These are phyloP conservation scores for Scaeva pyrastri DNA, from an alignment of 2,888 invertebrate species.

Conservation along the genomic window DNA sequence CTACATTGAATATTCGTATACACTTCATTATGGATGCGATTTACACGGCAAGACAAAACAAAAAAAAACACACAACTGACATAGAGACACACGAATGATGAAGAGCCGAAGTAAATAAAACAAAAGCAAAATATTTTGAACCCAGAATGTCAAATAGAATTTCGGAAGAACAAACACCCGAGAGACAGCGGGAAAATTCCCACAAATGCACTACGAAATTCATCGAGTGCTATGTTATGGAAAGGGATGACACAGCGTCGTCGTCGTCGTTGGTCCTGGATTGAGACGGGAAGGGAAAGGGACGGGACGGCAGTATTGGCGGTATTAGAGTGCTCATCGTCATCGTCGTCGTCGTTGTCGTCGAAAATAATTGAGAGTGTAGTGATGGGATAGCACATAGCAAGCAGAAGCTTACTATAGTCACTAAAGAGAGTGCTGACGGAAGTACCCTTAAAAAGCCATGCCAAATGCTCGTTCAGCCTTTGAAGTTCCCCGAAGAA, in stretches of 20 bases:
- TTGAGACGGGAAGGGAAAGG: background rate
- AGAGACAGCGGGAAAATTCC: slow-evolving; percentile 63
- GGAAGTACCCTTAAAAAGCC: slow-evolving; percentile 66
- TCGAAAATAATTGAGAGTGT: slow-evolving; percentile 14
- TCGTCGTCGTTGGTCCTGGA: background rate
- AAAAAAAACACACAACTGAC: slow-evolving; percentile 7
- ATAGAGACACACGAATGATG: slow-evolving; percentile 18
- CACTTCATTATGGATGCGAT: slow-evolving; percentile 72
- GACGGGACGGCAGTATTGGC: background rate
- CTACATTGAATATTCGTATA: slow-evolving; percentile 68
- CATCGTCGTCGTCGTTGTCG: background rate
- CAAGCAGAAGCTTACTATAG: slow-evolving; percentile 53
- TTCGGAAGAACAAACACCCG: slow-evolving; percentile 64
- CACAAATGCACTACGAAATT: slow-evolving; percentile 69
- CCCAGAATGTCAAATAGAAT: slow-evolving; percentile 72
- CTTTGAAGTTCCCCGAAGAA: slow-evolving; percentile 59
- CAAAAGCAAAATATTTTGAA: slow-evolving; percentile 35
- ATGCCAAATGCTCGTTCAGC: slow-evolving; percentile 48
- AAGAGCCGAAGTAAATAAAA: slow-evolving; percentile 22
- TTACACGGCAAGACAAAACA: slow-evolving; percentile 30
- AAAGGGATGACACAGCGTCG: slow-evolving; percentile 1
- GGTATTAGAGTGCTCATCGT: slow-evolving; percentile 53
- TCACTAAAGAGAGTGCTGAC: slow-evolving; percentile 52
- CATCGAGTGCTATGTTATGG: slow-evolving; percentile 30
- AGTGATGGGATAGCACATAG: background rate